Evolutionary conservation across 2,888 invertebrate genomes (phyloP), one percentile per base, ranked within the genome.

Genomic region (Plagiodera versicolora): DNA sequence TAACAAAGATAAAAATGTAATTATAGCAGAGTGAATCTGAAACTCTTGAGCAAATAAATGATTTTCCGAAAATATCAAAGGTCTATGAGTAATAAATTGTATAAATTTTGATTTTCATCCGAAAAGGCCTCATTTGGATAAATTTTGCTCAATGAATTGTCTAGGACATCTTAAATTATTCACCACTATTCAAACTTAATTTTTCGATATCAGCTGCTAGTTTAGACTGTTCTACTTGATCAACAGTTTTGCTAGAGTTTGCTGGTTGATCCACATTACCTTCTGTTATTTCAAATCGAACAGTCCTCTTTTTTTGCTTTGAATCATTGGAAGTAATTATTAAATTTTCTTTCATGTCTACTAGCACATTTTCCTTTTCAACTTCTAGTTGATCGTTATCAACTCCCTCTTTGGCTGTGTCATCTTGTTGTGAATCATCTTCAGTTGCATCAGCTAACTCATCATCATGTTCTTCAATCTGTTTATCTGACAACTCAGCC

Each of bases 301-400:
- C 65, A 19, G 54, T 56, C 39, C 66, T 59, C 32, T 61, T 61
- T 19, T 54, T 55, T 10, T 62, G 56, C 35, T 60, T 61, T 47
- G 56, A 56, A 28, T 54, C 52, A 10, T 60, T 53, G 8, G 61
- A 59, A 6, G 60, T 66, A 18, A 65, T 61, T 8, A 65, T 61
- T n/a, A 65, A 60, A 10, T 61, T 61, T 24, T 61, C 56, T 45
- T 60, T 50, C 14, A 52, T 53, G 45, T 49, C 45, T 44, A 53
- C 39, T 55, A 60, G 50, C 35, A 56, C 52, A 16, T 32, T n/a
- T 10, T 50, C 19, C 14, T 45, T 19, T 10, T 50, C 35, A 18
- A 45, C 9, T 28, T n/a, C 11, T 4, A 2, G 20, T 10, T 9
- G 39, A 50, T 14, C 10, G 30, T 55, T 54, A 47, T 35, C 35